phyloP scores from a whole-genome alignment of 2,888 invertebrate genomes.

The Julus scandinavius region DNA sequence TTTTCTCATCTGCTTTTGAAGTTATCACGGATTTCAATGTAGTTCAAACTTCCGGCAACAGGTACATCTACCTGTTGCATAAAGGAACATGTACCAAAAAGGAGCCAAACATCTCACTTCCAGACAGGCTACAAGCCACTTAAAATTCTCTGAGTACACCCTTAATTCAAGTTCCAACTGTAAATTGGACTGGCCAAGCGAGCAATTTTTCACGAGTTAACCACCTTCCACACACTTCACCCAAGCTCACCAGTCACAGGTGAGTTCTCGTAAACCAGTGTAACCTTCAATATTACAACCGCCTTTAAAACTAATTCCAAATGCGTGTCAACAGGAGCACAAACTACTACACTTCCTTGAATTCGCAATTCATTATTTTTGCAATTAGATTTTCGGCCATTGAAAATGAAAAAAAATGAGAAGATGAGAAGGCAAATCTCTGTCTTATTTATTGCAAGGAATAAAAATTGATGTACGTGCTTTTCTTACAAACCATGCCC shows the following conservation, averaged over 20 bases:
- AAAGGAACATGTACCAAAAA: neutral
- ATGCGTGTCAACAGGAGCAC: conserved; percentile 19
- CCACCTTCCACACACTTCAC: conserved; percentile 16
- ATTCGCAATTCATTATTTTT: conserved; percentile 32
- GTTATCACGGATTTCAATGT: neutral
- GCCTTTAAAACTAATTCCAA: neutral
- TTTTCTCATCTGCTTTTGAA: no score
- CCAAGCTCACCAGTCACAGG: conserved; percentile 35
- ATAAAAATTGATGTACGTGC: neutral
- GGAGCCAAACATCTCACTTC: neutral
- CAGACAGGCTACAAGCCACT: neutral
- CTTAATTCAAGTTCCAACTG: neutral
- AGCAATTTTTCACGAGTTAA: conserved; percentile 22
- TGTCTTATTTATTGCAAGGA: neutral
- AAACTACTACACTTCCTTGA: conserved; percentile 24
- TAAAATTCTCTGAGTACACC: conserved; percentile 1
- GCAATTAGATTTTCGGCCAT: neutral
- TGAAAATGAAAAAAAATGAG: neutral
- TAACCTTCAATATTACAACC: conserved; percentile 30
- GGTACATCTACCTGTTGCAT: neutral
- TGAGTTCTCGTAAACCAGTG: conserved; percentile 19
- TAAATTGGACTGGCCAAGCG: conserved; percentile 21
- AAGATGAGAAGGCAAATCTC: neutral
- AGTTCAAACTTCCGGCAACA: neutral
- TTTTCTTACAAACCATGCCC: neutral